phyloP scores from a whole-genome alignment of 2,888 invertebrate genomes.

The Microctonus aethiopoides region DNA sequence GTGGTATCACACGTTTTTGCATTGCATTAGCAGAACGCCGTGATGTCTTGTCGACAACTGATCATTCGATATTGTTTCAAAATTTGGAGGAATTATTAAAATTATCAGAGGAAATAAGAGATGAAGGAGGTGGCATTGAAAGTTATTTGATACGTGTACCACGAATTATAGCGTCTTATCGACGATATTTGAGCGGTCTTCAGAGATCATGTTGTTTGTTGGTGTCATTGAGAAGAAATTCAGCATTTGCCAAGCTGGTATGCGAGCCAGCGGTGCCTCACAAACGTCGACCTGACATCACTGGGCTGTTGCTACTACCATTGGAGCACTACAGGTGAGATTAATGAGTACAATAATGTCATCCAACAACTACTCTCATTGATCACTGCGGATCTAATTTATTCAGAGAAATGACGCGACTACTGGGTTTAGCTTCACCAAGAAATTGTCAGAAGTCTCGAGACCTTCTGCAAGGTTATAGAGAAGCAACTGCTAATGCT shows the following conservation, averaged over 20 bases:
- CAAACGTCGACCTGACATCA: constrained; percentile 82
- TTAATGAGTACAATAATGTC: background rate
- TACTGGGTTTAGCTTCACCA: constrained; percentile 60
- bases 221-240: constrained; percentile 73
- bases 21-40: constrained; percentile 80
- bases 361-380: background rate
- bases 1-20: constrained; percentile 82
- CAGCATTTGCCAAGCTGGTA: constrained; percentile 83
- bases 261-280: constrained; percentile 85
- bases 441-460: constrained; percentile 60
- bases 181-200: constrained; percentile 85
- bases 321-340: constrained; percentile 80
- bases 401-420: constrained; percentile 64
- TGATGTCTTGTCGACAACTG: constrained; percentile 80
- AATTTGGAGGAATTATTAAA: constrained; percentile 85
- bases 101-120: constrained; percentile 84
- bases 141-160: constrained; percentile 78
- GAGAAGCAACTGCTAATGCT: constrained; percentile 85
- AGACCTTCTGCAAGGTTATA: constrained; percentile 70
- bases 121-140: constrained; percentile 75
- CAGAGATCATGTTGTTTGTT: constrained; percentile 88
- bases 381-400: background rate
- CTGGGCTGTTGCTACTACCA: constrained; percentile 85
- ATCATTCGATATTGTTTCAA: constrained; percentile 85
- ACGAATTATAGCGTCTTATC: constrained; percentile 81